Conservation (phyloP, 2,113 vertebrate species). For the Bothrops jararaca region DNA sequence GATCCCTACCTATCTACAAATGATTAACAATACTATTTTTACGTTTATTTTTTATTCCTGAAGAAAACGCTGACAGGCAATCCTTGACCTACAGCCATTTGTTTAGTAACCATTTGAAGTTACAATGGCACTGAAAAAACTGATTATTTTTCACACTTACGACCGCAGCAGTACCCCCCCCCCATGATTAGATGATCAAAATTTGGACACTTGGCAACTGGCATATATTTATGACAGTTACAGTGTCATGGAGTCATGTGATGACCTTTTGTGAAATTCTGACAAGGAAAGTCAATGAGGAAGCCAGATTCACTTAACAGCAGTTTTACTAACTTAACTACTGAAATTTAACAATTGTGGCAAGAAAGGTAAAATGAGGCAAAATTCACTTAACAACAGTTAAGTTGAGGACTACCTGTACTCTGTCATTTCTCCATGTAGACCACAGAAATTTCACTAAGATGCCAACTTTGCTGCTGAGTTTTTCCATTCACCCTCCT, state of each 20-base stretch:
- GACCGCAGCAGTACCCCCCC: background rate
- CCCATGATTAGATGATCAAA: background rate
- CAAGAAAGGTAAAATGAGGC: background rate
- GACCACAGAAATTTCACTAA: background rate
- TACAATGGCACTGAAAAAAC: background rate
- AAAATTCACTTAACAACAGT: background rate
- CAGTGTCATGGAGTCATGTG: background rate
- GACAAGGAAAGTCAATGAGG: background rate
- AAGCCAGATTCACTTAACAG: background rate
- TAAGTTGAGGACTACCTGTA: background rate
- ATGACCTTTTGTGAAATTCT: background rate
- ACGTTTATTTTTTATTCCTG: background rate
- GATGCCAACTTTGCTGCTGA: background rate
- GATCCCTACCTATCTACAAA: background rate
- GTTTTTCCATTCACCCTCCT: too few species aligned
- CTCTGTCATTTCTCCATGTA: background rate
- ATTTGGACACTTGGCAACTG: background rate
- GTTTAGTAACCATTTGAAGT: background rate
- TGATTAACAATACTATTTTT: background rate
- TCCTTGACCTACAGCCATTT: background rate
- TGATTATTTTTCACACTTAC: background rate
- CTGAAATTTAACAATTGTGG: background rate
- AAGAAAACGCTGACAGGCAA: background rate
- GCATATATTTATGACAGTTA: background rate
- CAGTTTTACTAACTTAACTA: background rate